Percentiles rank a stretch among this genome's conserved stretches.
Conservation (phyloP, 37 sponge, comb jelly and placozoan genomes). For the Aphrocallistes beatrix region DNA sequence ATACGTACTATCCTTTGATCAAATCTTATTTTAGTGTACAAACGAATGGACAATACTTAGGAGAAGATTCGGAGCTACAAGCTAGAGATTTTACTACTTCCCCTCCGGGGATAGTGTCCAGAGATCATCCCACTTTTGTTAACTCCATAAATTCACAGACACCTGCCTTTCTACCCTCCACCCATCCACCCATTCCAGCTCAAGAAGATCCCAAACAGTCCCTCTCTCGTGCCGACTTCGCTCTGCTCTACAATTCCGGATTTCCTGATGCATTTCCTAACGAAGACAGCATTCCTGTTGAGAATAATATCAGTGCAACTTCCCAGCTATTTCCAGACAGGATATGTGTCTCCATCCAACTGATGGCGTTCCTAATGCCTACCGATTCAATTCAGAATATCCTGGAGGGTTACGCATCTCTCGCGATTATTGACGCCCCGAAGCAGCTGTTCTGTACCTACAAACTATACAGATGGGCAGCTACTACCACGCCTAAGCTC, state of each 20-base stretch:
- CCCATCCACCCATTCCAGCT: not conserved
- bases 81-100: not conserved
- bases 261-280: not conserved
- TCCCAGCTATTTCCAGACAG: not conserved
- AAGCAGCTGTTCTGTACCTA: slow-evolving; percentile 6
- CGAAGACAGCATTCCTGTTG: not conserved
- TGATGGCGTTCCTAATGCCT: not conserved
- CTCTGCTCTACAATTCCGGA: not conserved
- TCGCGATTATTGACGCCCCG: not conserved
- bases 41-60: too few species aligned
- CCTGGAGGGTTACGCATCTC: not conserved
- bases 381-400: not conserved
- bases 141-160: not conserved
- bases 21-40: too few species aligned
- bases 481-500: not conserved
- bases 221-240: not conserved
- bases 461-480: not conserved
- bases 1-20: too few species aligned
- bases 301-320: not conserved
- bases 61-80: not conserved
- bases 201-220: not conserved
- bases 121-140: not conserved
- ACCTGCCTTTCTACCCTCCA: not conserved
- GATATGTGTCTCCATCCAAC: not conserved
- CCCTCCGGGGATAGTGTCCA: not conserved